A percentile compares a stretch with the other conserved stretches of the same genome.
phyloP scores from a whole-genome alignment of 2,797 vertebrate species.

The Enteromius viviparus region DNA sequence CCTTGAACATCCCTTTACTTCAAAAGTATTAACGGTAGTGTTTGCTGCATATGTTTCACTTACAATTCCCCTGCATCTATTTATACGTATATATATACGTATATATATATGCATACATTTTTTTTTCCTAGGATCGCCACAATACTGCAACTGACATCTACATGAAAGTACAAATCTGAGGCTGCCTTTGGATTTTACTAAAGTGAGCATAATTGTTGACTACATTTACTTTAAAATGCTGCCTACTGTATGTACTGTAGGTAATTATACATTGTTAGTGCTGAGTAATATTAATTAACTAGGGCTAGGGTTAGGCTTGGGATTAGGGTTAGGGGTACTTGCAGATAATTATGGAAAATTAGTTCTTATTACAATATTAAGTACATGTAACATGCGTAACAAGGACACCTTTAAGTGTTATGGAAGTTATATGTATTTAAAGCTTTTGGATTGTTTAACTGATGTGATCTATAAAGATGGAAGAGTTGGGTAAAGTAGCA shows the following conservation, averaged over 20 bases:
- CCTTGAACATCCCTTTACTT: background rate
- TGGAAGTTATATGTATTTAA: constrained; percentile 33
- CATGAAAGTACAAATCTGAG: background rate
- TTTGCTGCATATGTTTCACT: background rate
- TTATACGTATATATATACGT: background rate
- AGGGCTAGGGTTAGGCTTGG: background rate
- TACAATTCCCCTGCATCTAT: background rate
- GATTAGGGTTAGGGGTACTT: background rate
- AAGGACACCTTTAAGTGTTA: background rate
- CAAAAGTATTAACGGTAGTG: background rate
- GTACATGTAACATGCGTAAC: background rate
- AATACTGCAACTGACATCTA: background rate
- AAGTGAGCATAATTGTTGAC: background rate
- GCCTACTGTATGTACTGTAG: background rate
- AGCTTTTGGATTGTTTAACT: constrained; percentile 33
- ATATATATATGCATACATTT: background rate
- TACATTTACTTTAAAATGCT: background rate
- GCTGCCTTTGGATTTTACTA: background rate
- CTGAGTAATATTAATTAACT: background rate
- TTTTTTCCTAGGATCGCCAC: background rate
- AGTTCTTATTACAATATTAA: background rate
- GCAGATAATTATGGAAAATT: background rate
- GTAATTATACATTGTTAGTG: background rate
- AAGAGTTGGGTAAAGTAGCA: constrained; percentile 5
- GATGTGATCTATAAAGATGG: constrained; percentile 28